Percentiles rank a stretch among this genome's conserved stretches.
Conservation (phyloP, 1,140 invertebrate genomes). For the Conus ventricosus region DNA sequence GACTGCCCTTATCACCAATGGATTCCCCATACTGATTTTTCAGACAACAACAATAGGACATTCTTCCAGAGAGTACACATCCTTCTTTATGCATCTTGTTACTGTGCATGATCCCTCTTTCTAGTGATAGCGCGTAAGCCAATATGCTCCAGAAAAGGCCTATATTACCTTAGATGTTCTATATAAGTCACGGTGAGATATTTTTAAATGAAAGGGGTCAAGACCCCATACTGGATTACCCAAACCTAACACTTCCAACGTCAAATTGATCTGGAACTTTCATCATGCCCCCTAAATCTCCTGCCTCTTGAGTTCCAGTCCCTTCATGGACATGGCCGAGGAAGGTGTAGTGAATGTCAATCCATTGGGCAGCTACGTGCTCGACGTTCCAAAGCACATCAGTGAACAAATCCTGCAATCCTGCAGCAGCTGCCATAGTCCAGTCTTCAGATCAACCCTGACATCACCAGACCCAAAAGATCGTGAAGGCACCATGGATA, state of each 20-base stretch:
- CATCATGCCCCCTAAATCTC: slow-evolving; percentile 13
- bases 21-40: not conserved
- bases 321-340: slow-evolving; percentile 44
- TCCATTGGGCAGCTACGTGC: slow-evolving; percentile 50
- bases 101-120: not conserved
- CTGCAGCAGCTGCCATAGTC: slow-evolving; percentile 37
- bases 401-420: slow-evolving; percentile 33
- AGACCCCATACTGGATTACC: slow-evolving; percentile 51
- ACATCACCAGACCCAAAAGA: slow-evolving; percentile 77
- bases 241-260: slow-evolving; percentile 47
- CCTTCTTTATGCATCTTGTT: not conserved
- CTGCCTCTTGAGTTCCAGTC: slow-evolving; percentile 27
- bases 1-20: slow-evolving; percentile 24
- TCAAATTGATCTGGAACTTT: slow-evolving; percentile 42
- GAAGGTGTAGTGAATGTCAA: slow-evolving; percentile 49
- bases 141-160: slow-evolving; percentile 34
- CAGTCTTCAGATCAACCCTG: slow-evolving; percentile 23
- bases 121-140: not conserved
- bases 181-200: slow-evolving; percentile 29
- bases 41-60: slow-evolving; percentile 32
- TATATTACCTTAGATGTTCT: slow-evolving; percentile 23
- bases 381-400: slow-evolving; percentile 26
- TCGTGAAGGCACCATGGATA: slow-evolving; percentile 84
- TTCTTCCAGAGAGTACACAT: slow-evolving; percentile 39
- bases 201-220: slow-evolving; percentile 42